Base-by-base conservation (phyloP, 64 coral and sea anemone species). In the Porites lutea region DNA sequence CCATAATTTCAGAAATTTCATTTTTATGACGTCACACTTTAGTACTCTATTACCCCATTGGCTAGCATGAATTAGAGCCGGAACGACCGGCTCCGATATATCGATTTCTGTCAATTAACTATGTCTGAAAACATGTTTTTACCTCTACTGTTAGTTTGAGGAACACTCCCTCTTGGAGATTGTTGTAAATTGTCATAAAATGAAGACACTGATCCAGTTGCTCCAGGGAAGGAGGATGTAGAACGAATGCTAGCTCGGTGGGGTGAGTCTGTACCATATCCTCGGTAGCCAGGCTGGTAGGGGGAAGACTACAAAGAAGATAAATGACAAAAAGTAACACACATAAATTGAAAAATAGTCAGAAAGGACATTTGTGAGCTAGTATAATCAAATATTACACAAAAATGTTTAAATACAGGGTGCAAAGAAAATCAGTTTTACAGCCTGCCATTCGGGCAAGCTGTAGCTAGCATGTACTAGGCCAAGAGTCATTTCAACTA, bases 121-220 rank as follows among this genome's bases (percentile, higher is more conserved):
- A 37, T 37, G 27, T 37, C 27, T 37, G 27, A 37, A 37, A 37
- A 37, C 1, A 37, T 37, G 27, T 37, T 43, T 62, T 78, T 90
- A 97, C 95, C 95, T 91, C 92, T 94, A 48, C 95, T 97, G 47
- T 94, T 97, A 58, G 92, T 89, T 8, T 97, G 95, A 76, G 95
- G 73, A 62, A 79, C 79, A 71, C 82, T 87, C 52, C 82, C 84
- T 82, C 37, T 88, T 47, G 96, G 96, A 13, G 93, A 87, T 73
- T 89, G 77, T 21, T 88, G 12, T 20, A 95, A 94, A 75, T 93
- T 96, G 57, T 95, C 94, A 72, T 92, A 75, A 79, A 91, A 99
- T 19, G 97, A 99, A 57, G 94, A 90, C 18, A 99, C 90, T 50
- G 97, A 99, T 46, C 94, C 87, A 82, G 60, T 95, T 52, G 88